Base-by-base conservation (phyloP, 1,140 invertebrate genomes). In the Anthonomus grandis region DNA sequence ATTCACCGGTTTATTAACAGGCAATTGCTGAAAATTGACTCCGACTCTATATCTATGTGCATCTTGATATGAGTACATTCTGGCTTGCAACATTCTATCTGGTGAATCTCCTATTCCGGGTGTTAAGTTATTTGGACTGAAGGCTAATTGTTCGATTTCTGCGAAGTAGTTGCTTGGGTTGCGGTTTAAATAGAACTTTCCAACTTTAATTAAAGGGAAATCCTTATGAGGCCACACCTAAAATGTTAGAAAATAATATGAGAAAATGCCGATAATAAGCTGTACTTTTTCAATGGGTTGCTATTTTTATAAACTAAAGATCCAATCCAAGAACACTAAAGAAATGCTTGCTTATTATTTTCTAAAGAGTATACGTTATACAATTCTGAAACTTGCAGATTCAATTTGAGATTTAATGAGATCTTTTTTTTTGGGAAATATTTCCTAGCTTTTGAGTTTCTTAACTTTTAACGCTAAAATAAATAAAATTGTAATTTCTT, bases 121-220 rank as follows among this genome's bases (percentile, higher is more conserved):
- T 95, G 93, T 84, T 76, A 99, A 70, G 70, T 97, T 90, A 17
- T 91, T 84, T 0, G 95, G 95, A 66, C 86, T 86, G 74, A 97
- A 98, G 2, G 95, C 95, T 41, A 92, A 77, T 77, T 99, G 96
- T 74, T 99, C 97, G 4, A 98, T 86, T 70, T 97, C 92, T 36
- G 91, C 83, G 74, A 95, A 96, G 74, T 96, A 96, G 72, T 97
- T 97, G 57, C 83, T 84, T 1, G 95, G 91, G 73, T 96, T 96
- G 38, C 84, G 79, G 73, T 97, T 86, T 24, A 99, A 78, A 0
- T 93, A 87, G 61, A 99, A 71, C 75, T 89, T 88, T 1, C 97
- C 97, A 2, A 97, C 94, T 4, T 85, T 86, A 50, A 95, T 95
- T 39, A 98, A 76, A 10, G 96, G 96, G 73, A 79, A 97, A 12